Percentiles rank a stretch among this genome's conserved stretches.
Conservation (phyloP, 2,113 vertebrate species). For the Xiphias gladius region DNA sequence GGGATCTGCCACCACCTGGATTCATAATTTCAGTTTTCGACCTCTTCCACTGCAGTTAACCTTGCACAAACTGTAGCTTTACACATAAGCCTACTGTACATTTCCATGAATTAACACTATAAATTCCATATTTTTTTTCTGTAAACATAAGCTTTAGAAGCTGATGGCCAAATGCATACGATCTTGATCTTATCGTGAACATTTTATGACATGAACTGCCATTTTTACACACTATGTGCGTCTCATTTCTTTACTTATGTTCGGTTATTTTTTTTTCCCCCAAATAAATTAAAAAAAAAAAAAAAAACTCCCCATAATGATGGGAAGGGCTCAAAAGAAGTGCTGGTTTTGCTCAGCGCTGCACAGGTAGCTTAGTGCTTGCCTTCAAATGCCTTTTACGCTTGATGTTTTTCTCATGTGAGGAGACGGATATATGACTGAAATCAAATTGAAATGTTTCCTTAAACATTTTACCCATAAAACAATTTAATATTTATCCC, state of each 20-base stretch:
- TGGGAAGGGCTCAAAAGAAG: slow-evolving; percentile 93
- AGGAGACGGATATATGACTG: slow-evolving; percentile 90
- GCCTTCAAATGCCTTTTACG: slow-evolving; percentile 86
- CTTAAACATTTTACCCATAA: slow-evolving; percentile 84
- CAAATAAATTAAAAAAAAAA: slow-evolving; percentile 91
- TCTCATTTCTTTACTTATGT: slow-evolving; percentile 68
- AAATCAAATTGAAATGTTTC: slow-evolving; percentile 84
- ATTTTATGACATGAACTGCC: slow-evolving; percentile 83
- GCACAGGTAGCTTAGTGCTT: slow-evolving; percentile 82
- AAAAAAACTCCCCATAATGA: slow-evolving; percentile 81
- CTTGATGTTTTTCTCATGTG: slow-evolving; percentile 81
- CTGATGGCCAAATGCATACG: slow-evolving; percentile 91
- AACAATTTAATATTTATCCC: slow-evolving; percentile 89
- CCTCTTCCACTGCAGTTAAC: slow-evolving; percentile 88
- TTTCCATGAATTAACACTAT: slow-evolving; percentile 82
- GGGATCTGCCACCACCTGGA: slow-evolving; percentile 85
- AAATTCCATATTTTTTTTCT: slow-evolving; percentile 85
- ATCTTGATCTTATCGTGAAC: slow-evolving; percentile 87
- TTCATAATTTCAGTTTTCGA: slow-evolving; percentile 83
- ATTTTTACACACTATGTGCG: slow-evolving; percentile 87
- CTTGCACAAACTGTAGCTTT: slow-evolving; percentile 81
- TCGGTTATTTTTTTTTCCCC: slow-evolving; percentile 65
- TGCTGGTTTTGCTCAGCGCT: slow-evolving; percentile 90
- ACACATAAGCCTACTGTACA: slow-evolving; percentile 80
- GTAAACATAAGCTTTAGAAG: slow-evolving; percentile 93